These are phyloP conservation scores for Oxygymnocypris stewartii DNA, from an alignment of 2,113 vertebrate species.

Conservation along the genomic window DNA sequence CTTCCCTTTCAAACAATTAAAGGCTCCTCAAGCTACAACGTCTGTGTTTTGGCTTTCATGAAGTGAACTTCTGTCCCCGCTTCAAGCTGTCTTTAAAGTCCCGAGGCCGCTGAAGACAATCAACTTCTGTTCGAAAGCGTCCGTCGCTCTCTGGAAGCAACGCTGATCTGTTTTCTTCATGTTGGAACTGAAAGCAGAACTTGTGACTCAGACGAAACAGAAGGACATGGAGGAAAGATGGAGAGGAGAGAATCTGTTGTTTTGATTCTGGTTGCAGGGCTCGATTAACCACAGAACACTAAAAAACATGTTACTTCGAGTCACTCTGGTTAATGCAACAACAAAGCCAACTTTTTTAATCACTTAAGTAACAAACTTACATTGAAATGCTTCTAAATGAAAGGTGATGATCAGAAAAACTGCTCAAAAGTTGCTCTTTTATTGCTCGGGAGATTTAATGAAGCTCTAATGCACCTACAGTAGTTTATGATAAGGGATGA, in stretches of 20 bases:
- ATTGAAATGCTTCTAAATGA: background rate
- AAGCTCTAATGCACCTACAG: background rate
- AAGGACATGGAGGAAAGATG: conserved; percentile 11
- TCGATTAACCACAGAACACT: background rate
- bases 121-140: conserved; percentile 33
- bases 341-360: background rate
- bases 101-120: conserved; percentile 31
- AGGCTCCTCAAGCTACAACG: conserved; percentile 25
- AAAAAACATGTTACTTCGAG: background rate
- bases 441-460: background rate
- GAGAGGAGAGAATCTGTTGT: background rate
- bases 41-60: conserved; percentile 34
- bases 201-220: conserved; percentile 47
- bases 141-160: conserved; percentile 64
- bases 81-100: conserved; percentile 5
- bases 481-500: background rate
- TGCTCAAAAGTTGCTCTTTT: background rate
- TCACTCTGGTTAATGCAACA: background rate
- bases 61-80: conserved; percentile 13
- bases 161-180: conserved; percentile 71
- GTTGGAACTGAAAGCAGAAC: conserved; percentile 63
- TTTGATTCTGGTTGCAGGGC: conserved; percentile 23
- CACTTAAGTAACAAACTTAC: background rate
- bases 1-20: conserved; percentile 6
- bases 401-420: background rate